phyloP scores from a whole-genome alignment of 2,797 vertebrate genomes.

The Mallotus villosus region DNA sequence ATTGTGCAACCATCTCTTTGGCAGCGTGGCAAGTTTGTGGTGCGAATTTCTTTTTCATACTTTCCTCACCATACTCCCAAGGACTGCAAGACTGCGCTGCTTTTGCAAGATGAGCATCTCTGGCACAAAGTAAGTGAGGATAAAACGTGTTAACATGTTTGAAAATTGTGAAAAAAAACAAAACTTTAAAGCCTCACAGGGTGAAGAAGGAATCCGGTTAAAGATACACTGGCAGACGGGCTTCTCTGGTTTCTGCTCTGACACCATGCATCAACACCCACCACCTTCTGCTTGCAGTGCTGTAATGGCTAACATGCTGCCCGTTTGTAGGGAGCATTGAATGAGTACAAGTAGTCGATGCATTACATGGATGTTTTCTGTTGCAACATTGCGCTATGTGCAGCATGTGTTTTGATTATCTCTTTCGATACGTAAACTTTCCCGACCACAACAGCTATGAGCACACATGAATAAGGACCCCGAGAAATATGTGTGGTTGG shows the following conservation, averaged over 20 bases:
- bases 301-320: background rate
- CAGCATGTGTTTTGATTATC: slow-evolving; percentile 44
- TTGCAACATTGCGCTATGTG: background rate
- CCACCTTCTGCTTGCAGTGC: slow-evolving; percentile 55
- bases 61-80: background rate
- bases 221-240: slow-evolving; percentile 29
- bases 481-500: slow-evolving; percentile 82
- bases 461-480: slow-evolving; percentile 68
- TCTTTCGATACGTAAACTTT: slow-evolving; percentile 72
- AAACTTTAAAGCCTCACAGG: slow-evolving; percentile 23
- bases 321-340: background rate
- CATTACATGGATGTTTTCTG: slow-evolving; percentile 22
- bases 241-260: slow-evolving; percentile 22
- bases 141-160: slow-evolving; percentile 40
- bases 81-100: slow-evolving; percentile 39
- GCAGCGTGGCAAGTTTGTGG: slow-evolving; percentile 4
- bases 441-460: slow-evolving; percentile 77
- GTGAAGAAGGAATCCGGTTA: slow-evolving; percentile 27
- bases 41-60: background rate
- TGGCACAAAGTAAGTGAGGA: slow-evolving; percentile 33
- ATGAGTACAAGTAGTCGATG: background rate
- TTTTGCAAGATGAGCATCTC: slow-evolving; percentile 44
- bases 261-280: slow-evolving; percentile 46
- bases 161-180: slow-evolving; percentile 16
- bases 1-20: slow-evolving; percentile 20